A percentile compares a stretch with the other conserved stretches of the same genome.
phyloP scores from a whole-genome alignment of 2,797 vertebrate species.

The Sebastolobus altivelis region DNA sequence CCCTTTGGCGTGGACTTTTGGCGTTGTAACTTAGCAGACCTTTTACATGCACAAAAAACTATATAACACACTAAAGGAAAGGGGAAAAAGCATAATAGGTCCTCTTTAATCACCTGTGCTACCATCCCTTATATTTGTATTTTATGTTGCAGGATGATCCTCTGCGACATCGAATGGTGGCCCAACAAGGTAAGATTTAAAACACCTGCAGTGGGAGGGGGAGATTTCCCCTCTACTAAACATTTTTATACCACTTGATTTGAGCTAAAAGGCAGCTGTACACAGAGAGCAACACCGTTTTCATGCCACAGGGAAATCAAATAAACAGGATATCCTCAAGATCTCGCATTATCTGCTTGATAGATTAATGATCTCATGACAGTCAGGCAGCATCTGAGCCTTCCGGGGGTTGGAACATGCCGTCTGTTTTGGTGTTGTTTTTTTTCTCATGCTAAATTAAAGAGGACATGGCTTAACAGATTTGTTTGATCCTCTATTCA shows the following conservation, averaged over 20 bases:
- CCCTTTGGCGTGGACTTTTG: no score
- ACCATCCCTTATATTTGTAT: not conserved
- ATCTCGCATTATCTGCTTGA: slow-evolving; percentile 62
- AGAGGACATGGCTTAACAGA: slow-evolving; percentile 29
- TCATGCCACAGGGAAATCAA: slow-evolving; percentile 42
- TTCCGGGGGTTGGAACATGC: slow-evolving; percentile 41
- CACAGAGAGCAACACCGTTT: slow-evolving; percentile 3
- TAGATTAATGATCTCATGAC: slow-evolving; percentile 76
- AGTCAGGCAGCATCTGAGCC: slow-evolving; percentile 65
- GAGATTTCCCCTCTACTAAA: not conserved
- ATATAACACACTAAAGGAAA: no score
- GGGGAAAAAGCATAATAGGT: no score
- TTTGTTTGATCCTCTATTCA: slow-evolving; percentile 39
- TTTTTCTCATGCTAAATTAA: slow-evolving; percentile 50
- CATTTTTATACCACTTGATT: not conserved
- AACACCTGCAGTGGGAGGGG: slow-evolving; percentile 8
- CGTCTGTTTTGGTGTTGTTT: slow-evolving; percentile 25
- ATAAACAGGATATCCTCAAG: slow-evolving; percentile 34
- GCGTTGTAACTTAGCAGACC: no score
- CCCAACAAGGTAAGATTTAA: slow-evolving; percentile 82
- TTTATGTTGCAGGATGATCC: slow-evolving; percentile 78
- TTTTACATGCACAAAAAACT: no score
- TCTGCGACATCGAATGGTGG: slow-evolving; percentile 77
- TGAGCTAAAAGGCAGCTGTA: slow-evolving; percentile 5
- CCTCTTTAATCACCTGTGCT: not conserved